Evolutionary conservation across 2,797 vertebrate species (phyloP).

Genomic region (Artibeus lituratus): DNA sequence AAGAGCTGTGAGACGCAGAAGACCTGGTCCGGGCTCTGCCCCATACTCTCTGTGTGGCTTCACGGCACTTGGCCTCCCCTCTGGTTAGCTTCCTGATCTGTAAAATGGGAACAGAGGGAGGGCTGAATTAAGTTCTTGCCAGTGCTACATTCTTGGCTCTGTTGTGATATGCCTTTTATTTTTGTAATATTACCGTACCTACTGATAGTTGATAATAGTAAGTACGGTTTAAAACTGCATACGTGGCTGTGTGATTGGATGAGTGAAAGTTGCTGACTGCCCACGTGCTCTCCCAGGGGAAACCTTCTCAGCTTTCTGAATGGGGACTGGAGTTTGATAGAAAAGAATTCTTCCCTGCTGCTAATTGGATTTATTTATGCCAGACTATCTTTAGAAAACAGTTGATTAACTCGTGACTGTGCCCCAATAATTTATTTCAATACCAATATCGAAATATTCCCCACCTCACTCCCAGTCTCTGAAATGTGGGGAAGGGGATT

Average conservation of each 20-base stretch:
- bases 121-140: not conserved
- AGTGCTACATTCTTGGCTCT: not conserved
- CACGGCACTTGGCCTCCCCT: no score
- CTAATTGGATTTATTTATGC: not conserved
- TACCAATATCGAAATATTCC: not conserved
- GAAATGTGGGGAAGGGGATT: not conserved
- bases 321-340: not conserved
- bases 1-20: not conserved
- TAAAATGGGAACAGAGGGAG: not conserved
- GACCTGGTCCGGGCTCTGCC: not conserved
- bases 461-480: not conserved
- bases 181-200: not conserved
- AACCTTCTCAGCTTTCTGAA: constrained; percentile 2
- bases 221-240: not conserved
- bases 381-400: not conserved
- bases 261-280: not conserved
- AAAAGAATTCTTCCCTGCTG: not conserved
- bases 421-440: no score
- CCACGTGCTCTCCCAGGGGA: not conserved
- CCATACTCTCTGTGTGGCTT: not conserved
- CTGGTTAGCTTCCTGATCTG: not conserved
- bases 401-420: not conserved
- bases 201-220: not conserved
- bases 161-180: not conserved
- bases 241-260: not conserved